Evolutionary conservation across 2,888 invertebrate species (phyloP), one percentile per base, ranked within the genome.

Genomic region (Ptychoptera contaminata): DNA sequence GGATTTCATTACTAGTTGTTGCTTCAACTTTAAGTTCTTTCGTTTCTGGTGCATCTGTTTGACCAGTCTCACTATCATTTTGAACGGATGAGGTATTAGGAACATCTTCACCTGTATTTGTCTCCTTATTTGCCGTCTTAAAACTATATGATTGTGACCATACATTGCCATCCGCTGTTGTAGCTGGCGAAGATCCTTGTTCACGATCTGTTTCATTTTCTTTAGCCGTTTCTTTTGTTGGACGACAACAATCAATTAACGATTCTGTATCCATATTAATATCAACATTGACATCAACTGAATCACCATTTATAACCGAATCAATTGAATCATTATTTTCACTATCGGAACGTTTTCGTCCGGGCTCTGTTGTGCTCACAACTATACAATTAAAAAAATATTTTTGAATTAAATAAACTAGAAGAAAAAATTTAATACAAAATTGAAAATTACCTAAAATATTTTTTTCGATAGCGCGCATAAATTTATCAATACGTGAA

Each of bases 401-500:
- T 37, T 15, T 15, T 23, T 23, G 23, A 5, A 5, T 23, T 23
- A 23, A 5, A 5, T 40, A 31, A n/a, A 14, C 9, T 9, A 31
- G 14, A n/a, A 7, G 4, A 15, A 7, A 12, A n/a, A 40, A 31
- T n/a, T 15, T 12, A 32, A 10, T 30, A 29, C 4, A 14, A 40
- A 14, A 8, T 4, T 34, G 9, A 41, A 42, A 49, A 56, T 57
- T 55, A 65, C 65, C 65, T 54, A 90, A 67, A 53, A 91, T 86
- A 56, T 88, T 90, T 65, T 97, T 97, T 63, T 97, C 97, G 47
- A 98, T 73, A 0, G 96, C 97, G 47, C 96, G 73, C 82, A 98
- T 86, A 61, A 86, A 97, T 64, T 97, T 97, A 61, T 96, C 97
- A 49, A 92, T 84, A 49, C 92, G 76, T 58, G 86, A 88, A 65